Evolutionary conservation across 2,113 vertebrate genomes (phyloP).

Genomic region (Bolborhynchus lineola): DNA sequence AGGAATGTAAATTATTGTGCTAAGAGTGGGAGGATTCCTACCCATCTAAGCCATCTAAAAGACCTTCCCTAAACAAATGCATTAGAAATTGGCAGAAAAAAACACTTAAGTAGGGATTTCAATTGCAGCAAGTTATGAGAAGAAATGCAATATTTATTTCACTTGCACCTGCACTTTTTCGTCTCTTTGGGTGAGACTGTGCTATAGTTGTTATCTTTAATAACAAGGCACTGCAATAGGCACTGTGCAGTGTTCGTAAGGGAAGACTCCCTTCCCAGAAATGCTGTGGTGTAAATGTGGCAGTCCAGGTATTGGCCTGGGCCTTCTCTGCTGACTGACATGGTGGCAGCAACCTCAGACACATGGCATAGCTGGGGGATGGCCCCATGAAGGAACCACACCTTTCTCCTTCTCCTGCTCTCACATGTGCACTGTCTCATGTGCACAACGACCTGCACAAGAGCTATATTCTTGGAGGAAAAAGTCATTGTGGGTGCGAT

Average conservation of each 20-base stretch:
- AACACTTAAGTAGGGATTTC: neutral
- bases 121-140: neutral
- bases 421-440: neutral
- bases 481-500: neutral
- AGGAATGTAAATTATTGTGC: neutral
- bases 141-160: neutral
- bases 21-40: neutral
- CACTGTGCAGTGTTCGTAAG: neutral
- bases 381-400: neutral
- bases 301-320: neutral
- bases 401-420: neutral
- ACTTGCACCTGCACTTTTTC: neutral
- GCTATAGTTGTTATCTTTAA: neutral
- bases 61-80: neutral
- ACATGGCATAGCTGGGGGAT: neutral
- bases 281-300: neutral
- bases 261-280: neutral
- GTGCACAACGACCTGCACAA: neutral
- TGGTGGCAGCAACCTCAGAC: neutral
- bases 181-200: neutral
- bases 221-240: neutral
- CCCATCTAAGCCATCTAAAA: neutral
- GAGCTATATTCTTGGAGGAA: neutral
- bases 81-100: neutral
- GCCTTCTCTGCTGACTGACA: neutral